A percentile compares a stretch with the other conserved stretches of the same genome.
These are phyloP conservation scores for Agriopis aurantiaria DNA, from an alignment of 2,888 invertebrate species.

Conservation along the genomic window DNA sequence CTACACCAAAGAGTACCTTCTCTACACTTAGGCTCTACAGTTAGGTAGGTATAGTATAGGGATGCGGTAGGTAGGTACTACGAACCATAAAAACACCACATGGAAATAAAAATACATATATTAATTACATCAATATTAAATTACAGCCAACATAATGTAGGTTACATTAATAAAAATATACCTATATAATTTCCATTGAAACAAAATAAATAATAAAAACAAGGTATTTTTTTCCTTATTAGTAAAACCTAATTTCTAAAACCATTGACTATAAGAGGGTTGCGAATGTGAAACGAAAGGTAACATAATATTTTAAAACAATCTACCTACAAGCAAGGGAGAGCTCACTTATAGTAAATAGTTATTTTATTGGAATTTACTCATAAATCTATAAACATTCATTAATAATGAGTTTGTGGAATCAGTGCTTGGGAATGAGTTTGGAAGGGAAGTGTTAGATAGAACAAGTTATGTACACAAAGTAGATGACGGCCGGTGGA, in stretches of 20 bases:
- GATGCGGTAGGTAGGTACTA: background rate
- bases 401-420: slow-evolving; percentile 77
- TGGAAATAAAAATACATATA: slow-evolving; percentile 87
- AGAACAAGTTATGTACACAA: background rate
- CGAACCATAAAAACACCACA: slow-evolving; percentile 65
- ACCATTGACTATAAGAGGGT: slow-evolving; percentile 82
- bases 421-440: slow-evolving; percentile 46
- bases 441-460: background rate
- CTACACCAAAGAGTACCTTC: too few species aligned
- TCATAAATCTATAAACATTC: slow-evolving; percentile 77
- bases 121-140: slow-evolving; percentile 87
- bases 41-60: background rate
- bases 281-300: slow-evolving; percentile 75
- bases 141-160: slow-evolving; percentile 86
- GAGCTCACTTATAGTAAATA: slow-evolving; percentile 79
- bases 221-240: slow-evolving; percentile 80
- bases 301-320: slow-evolving; percentile 77
- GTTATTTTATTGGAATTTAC: slow-evolving; percentile 82
- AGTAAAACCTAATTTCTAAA: slow-evolving; percentile 80
- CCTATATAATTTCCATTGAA: slow-evolving; percentile 85
- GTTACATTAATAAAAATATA: slow-evolving; percentile 86
- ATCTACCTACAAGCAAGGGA: slow-evolving; percentile 83
- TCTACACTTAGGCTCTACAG: too few species aligned
- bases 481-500: background rate
- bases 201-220: slow-evolving; percentile 87